These are phyloP conservation scores for Trichechus manatus DNA, from an alignment of 2,113 vertebrate genomes.

Conservation along the genomic window DNA sequence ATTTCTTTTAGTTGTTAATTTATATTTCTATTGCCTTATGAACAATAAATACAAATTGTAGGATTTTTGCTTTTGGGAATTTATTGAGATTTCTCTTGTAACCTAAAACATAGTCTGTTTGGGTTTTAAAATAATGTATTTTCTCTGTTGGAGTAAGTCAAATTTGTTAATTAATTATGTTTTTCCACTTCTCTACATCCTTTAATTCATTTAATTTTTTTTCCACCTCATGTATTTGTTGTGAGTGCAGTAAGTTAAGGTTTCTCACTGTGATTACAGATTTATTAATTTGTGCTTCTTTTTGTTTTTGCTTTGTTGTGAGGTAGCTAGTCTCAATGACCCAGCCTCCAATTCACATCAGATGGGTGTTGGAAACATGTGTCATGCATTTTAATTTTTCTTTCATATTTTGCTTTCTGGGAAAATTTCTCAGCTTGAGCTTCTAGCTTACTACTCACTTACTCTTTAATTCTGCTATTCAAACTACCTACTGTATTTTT, in stretches of 20 bases:
- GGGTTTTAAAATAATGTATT: not conserved
- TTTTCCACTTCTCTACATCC: slow-evolving; percentile 4
- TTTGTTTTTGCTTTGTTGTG: not conserved
- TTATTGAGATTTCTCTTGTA: slow-evolving; percentile 34
- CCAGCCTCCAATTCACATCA: not conserved
- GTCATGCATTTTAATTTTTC: not conserved
- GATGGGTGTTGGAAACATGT: not conserved
- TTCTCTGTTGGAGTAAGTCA: not conserved
- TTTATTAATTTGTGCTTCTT: slow-evolving; percentile 10
- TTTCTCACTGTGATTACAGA: not conserved
- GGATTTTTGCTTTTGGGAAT: slow-evolving; percentile 23
- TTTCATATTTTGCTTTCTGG: slow-evolving; percentile 27
- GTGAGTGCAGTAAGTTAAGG: not conserved
- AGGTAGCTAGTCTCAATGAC: not conserved
- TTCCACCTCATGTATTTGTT: not conserved
- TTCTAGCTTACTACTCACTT: not conserved
- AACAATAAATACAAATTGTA: not conserved
- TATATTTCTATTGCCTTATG: not conserved
- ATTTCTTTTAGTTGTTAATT: slow-evolving; percentile 28
- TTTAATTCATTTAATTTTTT: slow-evolving; percentile 16
- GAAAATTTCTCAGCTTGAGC: not conserved
- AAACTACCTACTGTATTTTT: slow-evolving; percentile 5
- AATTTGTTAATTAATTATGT: slow-evolving; percentile 19
- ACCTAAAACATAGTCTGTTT: slow-evolving; percentile 21
- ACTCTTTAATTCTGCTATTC: not conserved